Evolutionary conservation across 2,888 invertebrate genomes (phyloP), one percentile per base, ranked within the genome.

Genomic region (Oxytorus armatus): DNA sequence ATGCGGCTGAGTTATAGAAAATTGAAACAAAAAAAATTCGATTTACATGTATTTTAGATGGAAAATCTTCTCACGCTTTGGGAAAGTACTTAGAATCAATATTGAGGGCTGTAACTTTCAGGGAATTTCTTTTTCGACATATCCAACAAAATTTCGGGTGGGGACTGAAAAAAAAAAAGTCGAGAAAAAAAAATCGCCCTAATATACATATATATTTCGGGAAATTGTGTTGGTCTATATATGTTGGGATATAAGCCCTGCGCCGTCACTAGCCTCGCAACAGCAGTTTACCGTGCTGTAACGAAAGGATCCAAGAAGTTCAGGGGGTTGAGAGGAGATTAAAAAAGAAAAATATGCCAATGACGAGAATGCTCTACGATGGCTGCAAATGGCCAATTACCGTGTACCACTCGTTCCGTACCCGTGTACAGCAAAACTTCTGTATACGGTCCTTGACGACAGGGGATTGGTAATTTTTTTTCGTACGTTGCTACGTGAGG

Each of bases 351-450:
- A 65, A 49, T 72, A 59, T 72, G 59, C 49, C 47, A 55, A 65
- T 55, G 53, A 65, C 53, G 53, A 33, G 42, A n/a, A 55, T 36
- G 18, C 51, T 16, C 21, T 8, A 44, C 1, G 16, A 61, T 55
- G 10, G 44, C 21, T 55, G 65, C 74, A 74, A 74, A 74, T 74
- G 55, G 74, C 74, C 74, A 74, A 74, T 74, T 74, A 73, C 39
- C n/a, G 25, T 59, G 47, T 57, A 49, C 44, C 21, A 33, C 57
- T 69, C 18, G 2, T n/a, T 16, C 55, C 47, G 39, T 69, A 18
- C 53, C 25, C 11, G 3, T 61, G 21, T 21, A 36, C 21, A 21
- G n/a, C n/a, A n/a, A n/a, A n/a, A n/a, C n/a, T n/a, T n/a, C n/a
- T n/a, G n/a, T n/a, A n/a, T n/a, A n/a, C n/a, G n/a, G n/a, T n/a